Evolutionary conservation across 1,140 invertebrate genomes (phyloP).

Genomic region (Leptopilina clavipes): DNA sequence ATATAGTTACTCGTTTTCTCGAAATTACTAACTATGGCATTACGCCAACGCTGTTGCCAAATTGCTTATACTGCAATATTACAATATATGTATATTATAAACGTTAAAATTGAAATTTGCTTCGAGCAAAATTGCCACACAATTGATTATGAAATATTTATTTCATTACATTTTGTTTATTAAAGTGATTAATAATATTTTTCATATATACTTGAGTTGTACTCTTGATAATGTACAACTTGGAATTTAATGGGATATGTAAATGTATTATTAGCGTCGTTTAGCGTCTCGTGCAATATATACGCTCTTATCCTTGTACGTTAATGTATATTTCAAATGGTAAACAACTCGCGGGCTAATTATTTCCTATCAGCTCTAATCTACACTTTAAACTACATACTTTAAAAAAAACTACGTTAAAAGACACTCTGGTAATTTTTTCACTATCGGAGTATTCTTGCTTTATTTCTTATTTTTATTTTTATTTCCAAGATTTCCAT

Average conservation of each 20-base stretch:
- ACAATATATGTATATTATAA: too few species aligned
- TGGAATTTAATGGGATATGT: neutral
- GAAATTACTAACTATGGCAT: constrained; percentile 22
- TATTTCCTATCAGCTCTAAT: neutral
- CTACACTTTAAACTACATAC: neutral
- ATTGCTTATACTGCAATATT: neutral
- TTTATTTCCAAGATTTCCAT: too few species aligned
- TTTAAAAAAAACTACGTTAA: neutral
- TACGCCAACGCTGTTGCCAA: constrained; percentile 30
- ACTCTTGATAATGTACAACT: neutral
- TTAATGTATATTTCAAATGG: neutral
- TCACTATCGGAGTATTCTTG: too few species aligned
- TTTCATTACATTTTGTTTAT: neutral
- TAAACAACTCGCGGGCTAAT: neutral
- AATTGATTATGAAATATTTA: too few species aligned
- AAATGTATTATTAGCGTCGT: neutral
- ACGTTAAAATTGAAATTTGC: neutral
- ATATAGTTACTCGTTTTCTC: constrained; percentile 14
- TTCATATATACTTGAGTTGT: neutral
- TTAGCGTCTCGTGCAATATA: neutral
- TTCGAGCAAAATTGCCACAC: neutral
- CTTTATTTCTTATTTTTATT: too few species aligned
- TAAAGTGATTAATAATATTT: neutral
- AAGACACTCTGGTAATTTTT: too few species aligned
- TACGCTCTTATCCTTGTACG: neutral